Conservation (phyloP, 2,797 vertebrate genomes). For the Pterois miles region DNA sequence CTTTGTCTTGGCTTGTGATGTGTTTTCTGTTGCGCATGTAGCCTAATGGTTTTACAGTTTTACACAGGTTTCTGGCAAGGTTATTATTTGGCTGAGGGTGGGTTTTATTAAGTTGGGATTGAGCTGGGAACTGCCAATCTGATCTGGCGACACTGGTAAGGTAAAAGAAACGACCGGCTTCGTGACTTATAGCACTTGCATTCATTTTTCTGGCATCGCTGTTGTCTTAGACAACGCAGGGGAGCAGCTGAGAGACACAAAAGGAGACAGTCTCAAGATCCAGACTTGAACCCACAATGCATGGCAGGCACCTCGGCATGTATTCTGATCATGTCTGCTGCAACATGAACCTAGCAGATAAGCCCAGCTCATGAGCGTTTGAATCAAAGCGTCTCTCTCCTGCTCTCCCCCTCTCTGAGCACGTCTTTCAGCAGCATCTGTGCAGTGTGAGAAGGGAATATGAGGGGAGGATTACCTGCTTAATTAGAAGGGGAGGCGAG, state of each 20-base stretch:
- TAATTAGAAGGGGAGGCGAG: slow-evolving; percentile 52
- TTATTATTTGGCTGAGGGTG: too few species aligned
- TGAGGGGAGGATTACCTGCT: slow-evolving; percentile 58
- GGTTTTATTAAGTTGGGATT: too few species aligned
- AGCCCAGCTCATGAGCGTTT: slow-evolving; percentile 37
- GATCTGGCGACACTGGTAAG: not conserved
- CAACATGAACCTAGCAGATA: slow-evolving; percentile 43
- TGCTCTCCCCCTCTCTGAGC: slow-evolving; percentile 20
- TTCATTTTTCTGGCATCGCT: not conserved
- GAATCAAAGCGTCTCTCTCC: slow-evolving; percentile 36
- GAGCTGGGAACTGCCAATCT: too few species aligned
- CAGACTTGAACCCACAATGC: slow-evolving; percentile 5
- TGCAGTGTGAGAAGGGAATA: slow-evolving; percentile 29
- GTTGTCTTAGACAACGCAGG: not conserved
- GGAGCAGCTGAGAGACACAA: not conserved
- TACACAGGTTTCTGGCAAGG: too few species aligned
- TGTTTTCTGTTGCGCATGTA: too few species aligned
- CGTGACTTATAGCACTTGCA: not conserved
- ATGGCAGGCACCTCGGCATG: slow-evolving; percentile 3
- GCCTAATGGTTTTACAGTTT: too few species aligned
- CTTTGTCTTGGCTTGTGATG: too few species aligned
- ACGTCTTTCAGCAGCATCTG: slow-evolving; percentile 53
- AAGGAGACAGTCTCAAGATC: not conserved
- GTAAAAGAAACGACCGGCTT: not conserved
- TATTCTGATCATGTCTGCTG: slow-evolving; percentile 45